These are phyloP conservation scores for Meriones unguiculatus DNA, from an alignment of 2,113 vertebrate genomes.

Conservation along the genomic window DNA sequence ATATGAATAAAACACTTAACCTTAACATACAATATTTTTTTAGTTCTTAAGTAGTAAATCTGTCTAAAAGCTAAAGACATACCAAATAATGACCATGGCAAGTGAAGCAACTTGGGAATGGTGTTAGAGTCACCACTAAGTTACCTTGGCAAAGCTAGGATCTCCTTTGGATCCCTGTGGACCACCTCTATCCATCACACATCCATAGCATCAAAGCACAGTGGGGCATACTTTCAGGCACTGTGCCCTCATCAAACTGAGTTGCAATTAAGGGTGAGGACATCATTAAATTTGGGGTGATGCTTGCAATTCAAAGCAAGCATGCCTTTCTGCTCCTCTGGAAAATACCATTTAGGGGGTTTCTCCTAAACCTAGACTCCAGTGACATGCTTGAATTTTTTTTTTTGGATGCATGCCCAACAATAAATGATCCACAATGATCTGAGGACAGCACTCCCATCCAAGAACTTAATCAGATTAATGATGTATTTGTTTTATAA, in stretches of 20 bases:
- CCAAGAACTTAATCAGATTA: slow-evolving; percentile 96
- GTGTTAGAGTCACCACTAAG: slow-evolving; percentile 56
- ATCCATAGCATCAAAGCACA: slow-evolving; percentile 80
- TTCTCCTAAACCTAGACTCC: slow-evolving; percentile 86
- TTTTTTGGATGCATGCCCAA: slow-evolving; percentile 89
- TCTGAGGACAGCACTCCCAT: slow-evolving; percentile 89
- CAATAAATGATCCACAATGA: slow-evolving; percentile 90
- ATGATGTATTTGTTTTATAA: slow-evolving; percentile 96
- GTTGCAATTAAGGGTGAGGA: slow-evolving; percentile 86
- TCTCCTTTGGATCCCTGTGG: slow-evolving; percentile 73
- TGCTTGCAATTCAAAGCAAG: slow-evolving; percentile 79
- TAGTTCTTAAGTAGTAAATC: slow-evolving; percentile 64
- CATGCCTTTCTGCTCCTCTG: slow-evolving; percentile 82
- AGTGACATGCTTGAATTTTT: slow-evolving; percentile 86
- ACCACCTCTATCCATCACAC: slow-evolving; percentile 77
- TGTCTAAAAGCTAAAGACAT: slow-evolving; percentile 67
- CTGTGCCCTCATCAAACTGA: slow-evolving; percentile 83
- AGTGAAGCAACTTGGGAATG: slow-evolving; percentile 56
- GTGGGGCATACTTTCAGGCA: slow-evolving; percentile 79
- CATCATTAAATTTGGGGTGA: slow-evolving; percentile 85
- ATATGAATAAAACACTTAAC: slow-evolving; percentile 63
- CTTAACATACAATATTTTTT: slow-evolving; percentile 61
- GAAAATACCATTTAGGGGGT: slow-evolving; percentile 83
- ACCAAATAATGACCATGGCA: slow-evolving; percentile 54
- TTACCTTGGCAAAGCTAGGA: slow-evolving; percentile 70